Conservation (phyloP, 2,888 invertebrate species). For the Himalopsyche tibetana region DNA sequence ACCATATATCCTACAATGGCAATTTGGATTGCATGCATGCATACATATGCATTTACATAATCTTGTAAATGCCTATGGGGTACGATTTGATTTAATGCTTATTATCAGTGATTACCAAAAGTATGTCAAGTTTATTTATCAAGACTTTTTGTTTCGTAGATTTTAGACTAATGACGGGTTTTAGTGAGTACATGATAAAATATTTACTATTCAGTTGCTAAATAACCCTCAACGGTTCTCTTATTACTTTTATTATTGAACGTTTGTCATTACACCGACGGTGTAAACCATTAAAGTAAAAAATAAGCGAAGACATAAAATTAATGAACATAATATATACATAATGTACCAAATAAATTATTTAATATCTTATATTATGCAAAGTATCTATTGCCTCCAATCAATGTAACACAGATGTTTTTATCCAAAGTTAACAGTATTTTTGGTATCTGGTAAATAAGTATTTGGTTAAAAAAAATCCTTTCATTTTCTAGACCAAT, state of each 20-base stretch:
- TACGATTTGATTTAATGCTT: too few relatives aligned
- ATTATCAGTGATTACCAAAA: too few relatives aligned
- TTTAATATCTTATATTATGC: conserved; percentile 5
- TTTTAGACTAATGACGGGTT: not conserved
- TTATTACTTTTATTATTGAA: too few relatives aligned
- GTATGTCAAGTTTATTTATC: too few relatives aligned
- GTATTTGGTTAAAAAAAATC: not conserved
- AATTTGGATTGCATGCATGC: too few relatives aligned
- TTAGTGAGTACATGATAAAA: not conserved
- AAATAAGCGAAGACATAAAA: not conserved
- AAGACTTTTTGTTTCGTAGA: not conserved
- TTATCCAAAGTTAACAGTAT: not conserved
- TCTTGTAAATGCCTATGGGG: too few relatives aligned
- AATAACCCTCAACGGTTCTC: too few relatives aligned
- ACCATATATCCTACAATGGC: too few relatives aligned
- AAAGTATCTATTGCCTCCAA: not conserved
- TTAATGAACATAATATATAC: not conserved
- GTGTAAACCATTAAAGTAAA: not conserved
- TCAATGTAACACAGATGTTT: not conserved
- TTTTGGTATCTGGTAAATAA: conserved; percentile 28
- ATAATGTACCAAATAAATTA: not conserved
- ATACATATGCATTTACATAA: too few relatives aligned
- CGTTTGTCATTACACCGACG: not conserved
- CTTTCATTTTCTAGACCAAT: not conserved
- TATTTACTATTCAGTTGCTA: not conserved